A percentile compares a stretch with the other conserved stretches of the same genome.
These are phyloP conservation scores for Agrilus biguttatus DNA, from an alignment of 2,888 invertebrate genomes.

Conservation along the genomic window DNA sequence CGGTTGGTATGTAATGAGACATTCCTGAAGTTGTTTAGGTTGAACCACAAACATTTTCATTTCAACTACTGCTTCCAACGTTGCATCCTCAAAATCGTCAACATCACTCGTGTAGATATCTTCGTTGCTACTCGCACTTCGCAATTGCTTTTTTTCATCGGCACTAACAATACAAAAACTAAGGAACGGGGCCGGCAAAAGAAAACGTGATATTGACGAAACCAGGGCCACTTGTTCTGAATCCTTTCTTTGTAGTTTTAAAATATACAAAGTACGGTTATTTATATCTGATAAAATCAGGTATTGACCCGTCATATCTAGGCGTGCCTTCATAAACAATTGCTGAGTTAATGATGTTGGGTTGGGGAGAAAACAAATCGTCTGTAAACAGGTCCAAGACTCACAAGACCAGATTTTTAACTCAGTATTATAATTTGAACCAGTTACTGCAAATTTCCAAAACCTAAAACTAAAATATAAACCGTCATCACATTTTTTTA, in stretches of 20 bases:
- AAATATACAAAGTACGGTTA: slow-evolving; percentile 68
- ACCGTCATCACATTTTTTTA: not conserved
- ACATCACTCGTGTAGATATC: slow-evolving; percentile 40
- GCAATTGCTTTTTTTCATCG: slow-evolving; percentile 36
- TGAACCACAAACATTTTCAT: slow-evolving; percentile 66
- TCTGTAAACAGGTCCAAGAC: slow-evolving; percentile 88
- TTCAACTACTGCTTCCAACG: slow-evolving; percentile 31
- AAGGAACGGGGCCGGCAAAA: slow-evolving; percentile 73
- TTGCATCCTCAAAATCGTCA: slow-evolving; percentile 41
- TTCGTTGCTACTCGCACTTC: slow-evolving; percentile 33
- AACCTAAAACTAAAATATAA: slow-evolving; percentile 48
- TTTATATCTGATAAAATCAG: slow-evolving; percentile 79
- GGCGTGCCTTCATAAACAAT: slow-evolving; percentile 54
- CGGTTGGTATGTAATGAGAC: slow-evolving; percentile 23
- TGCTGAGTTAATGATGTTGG: slow-evolving; percentile 28
- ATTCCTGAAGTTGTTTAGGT: slow-evolving; percentile 76
- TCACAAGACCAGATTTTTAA: slow-evolving; percentile 92
- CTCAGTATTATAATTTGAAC: slow-evolving; percentile 77
- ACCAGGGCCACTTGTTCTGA: slow-evolving; percentile 49
- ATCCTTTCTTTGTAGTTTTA: slow-evolving; percentile 54
- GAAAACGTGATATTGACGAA: slow-evolving; percentile 69
- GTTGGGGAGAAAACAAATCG: slow-evolving; percentile 51
- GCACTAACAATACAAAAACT: slow-evolving; percentile 82
- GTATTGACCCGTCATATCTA: slow-evolving; percentile 77
- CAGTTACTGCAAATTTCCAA: slow-evolving; percentile 93